Evolutionary conservation across 2,888 invertebrate species (phyloP), one percentile per base, ranked within the genome.

Genomic region (Epiblema foenella): DNA sequence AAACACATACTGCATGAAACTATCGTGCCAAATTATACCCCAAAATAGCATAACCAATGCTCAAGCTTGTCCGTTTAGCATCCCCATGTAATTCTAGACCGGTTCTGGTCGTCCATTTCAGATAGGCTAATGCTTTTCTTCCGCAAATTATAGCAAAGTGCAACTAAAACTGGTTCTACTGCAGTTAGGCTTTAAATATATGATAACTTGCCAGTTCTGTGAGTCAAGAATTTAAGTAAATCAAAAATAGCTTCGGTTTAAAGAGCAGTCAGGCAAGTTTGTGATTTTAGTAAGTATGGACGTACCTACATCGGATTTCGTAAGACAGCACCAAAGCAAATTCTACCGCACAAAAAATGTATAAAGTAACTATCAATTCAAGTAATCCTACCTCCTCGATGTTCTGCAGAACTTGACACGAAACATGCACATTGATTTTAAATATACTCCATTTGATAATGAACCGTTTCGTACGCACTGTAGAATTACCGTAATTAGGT

Each of bases 401-500:
- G 0, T 46, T 29, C 5, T 12, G 58, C 59, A 17, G n/a, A 60
- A 60, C 60, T 46, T 20, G 64, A 51, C 59, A 51, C 15, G 29
- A 29, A 15, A 9, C 58, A 39, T 7, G 42, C 39, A 54, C 17
- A 57, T 71, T 67, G 57, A 66, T 71, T 71, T 56, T 71, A 67
- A 71, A 62, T 71, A 67, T 39, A 67, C 67, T 29, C 56, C 62
- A 67, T 67, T 71, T 71, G 62, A 72, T 72, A 68, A 72, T 68
- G 58, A 42, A 52, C 56, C 17, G 64, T 33, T 68, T 60, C 37
- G 59, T 52, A n/a, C 24, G 15, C 46, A 68, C 71, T 72, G 60
- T 78, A 81, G 80, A 85, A 89, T 89, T 86, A 87, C 83, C 81
- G 86, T 88, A 89, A 91, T 90, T 90, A n/a, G n/a, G n/a, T n/a